Percentiles rank a stretch among this genome's conserved stretches.
Conservation (phyloP, 53 echinoderm and acorn worm genomes). For the Zoroaster sp. region DNA sequence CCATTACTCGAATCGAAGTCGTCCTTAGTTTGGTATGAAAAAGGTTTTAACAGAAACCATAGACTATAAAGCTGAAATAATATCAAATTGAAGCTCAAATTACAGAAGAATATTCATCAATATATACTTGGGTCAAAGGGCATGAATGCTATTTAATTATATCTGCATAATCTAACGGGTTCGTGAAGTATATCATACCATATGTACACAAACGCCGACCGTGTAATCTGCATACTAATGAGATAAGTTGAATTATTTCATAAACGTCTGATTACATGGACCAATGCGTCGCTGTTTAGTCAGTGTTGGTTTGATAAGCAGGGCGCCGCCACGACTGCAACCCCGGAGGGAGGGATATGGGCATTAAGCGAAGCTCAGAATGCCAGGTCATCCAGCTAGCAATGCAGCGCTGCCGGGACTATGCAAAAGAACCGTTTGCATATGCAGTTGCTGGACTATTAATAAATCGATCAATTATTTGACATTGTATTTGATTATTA, state of each 20-base stretch:
- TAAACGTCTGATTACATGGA: background rate
- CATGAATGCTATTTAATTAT: background rate
- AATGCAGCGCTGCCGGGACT: background rate
- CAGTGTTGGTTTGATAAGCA: conserved; percentile 26
- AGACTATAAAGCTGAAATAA: background rate
- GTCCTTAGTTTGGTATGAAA: no score
- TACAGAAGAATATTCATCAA: background rate
- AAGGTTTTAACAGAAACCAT: no score
- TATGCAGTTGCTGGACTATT: background rate
- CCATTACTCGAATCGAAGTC: background rate
- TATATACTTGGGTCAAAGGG: background rate
- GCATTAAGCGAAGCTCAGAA: background rate
- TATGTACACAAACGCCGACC: background rate
- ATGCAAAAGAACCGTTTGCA: background rate
- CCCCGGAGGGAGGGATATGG: conserved; percentile 21
- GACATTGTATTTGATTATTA: conserved; percentile 48
- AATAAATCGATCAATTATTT: conserved; percentile 44
- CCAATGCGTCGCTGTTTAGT: conserved; percentile 6
- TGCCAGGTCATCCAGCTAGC: conserved; percentile 17
- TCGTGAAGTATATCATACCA: background rate
- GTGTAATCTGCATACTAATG: conserved; percentile 12
- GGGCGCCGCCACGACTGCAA: conserved; percentile 43
- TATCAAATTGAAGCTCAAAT: background rate
- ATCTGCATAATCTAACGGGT: no score
- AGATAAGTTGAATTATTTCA: conserved; percentile 14